These are phyloP conservation scores for Laupala kohalensis DNA, from an alignment of 1,140 invertebrate species.

Conservation along the genomic window DNA sequence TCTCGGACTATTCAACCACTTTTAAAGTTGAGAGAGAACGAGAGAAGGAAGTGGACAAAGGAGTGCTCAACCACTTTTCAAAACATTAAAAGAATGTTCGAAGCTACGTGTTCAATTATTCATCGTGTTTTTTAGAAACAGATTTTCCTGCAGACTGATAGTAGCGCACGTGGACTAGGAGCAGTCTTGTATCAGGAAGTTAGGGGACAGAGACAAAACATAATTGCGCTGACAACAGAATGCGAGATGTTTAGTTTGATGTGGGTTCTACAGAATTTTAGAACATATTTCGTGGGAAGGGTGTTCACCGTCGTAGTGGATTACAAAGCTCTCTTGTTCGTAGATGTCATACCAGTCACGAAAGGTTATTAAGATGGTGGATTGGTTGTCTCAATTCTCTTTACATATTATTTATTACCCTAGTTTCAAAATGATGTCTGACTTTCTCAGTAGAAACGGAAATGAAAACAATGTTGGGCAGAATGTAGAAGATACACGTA, in stretches of 20 bases:
- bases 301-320: neutral
- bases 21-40: neutral
- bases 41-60: neutral
- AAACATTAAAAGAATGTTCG: neutral
- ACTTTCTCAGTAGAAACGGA: neutral
- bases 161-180: too few species aligned
- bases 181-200: too few species aligned
- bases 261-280: neutral
- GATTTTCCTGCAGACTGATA: neutral
- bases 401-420: neutral
- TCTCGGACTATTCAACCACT: neutral
- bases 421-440: neutral
- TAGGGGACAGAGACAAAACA: neutral
- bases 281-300: neutral
- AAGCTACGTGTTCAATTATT: neutral
- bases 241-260: neutral
- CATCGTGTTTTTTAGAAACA: neutral
- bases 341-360: neutral
- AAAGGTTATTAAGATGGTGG: neutral
- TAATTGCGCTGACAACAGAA: neutral
- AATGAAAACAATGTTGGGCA: neutral
- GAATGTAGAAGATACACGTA: too few species aligned
- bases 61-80: neutral
- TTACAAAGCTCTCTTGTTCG: neutral
- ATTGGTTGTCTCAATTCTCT: neutral